Conservation (phyloP, 2,888 invertebrate species). For the Melanostoma mellinum region DNA sequence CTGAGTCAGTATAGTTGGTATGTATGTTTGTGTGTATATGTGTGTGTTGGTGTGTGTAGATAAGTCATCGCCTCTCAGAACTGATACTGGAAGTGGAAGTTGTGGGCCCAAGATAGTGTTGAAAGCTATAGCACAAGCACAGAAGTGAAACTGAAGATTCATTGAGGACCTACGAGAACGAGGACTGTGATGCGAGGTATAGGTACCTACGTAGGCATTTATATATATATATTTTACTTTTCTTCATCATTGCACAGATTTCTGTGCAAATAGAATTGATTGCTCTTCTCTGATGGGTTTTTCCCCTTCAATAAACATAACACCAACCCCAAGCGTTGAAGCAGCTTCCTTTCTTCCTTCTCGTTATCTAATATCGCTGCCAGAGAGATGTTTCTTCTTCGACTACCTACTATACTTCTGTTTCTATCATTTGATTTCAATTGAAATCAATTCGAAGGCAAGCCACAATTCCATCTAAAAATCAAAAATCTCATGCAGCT, state of each 20-base stretch:
- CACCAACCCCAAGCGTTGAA: slow-evolving; percentile 55
- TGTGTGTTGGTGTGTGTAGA: background rate
- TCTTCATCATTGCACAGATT: slow-evolving; percentile 70
- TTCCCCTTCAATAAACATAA: slow-evolving; percentile 70
- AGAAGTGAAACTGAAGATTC: slow-evolving; percentile 34
- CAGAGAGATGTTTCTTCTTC: slow-evolving; percentile 12
- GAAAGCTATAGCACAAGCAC: slow-evolving; percentile 5
- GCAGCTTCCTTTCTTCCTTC: slow-evolving; percentile 10
- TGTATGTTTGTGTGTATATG: background rate
- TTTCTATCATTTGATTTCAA: slow-evolving; percentile 70
- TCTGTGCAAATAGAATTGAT: slow-evolving; percentile 71
- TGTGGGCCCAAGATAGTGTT: slow-evolving; percentile 29
- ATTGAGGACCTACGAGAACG: slow-evolving; percentile 18
- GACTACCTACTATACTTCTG: slow-evolving; percentile 38
- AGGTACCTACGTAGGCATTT: background rate
- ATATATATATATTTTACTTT: slow-evolving; percentile 57
- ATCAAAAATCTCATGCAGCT: slow-evolving; percentile 64
- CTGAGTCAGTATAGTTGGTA: slow-evolving; percentile 4
- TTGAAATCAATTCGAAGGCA: slow-evolving; percentile 69
- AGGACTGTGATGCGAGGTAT: slow-evolving; percentile 2
- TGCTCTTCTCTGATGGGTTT: slow-evolving; percentile 72
- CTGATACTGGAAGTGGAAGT: background rate
- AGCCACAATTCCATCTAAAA: slow-evolving; percentile 65
- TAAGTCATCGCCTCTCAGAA: slow-evolving; percentile 24
- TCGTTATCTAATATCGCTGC: slow-evolving; percentile 44